Conservation (phyloP, 2,797 vertebrate genomes). For the Fistularia commersonii region DNA sequence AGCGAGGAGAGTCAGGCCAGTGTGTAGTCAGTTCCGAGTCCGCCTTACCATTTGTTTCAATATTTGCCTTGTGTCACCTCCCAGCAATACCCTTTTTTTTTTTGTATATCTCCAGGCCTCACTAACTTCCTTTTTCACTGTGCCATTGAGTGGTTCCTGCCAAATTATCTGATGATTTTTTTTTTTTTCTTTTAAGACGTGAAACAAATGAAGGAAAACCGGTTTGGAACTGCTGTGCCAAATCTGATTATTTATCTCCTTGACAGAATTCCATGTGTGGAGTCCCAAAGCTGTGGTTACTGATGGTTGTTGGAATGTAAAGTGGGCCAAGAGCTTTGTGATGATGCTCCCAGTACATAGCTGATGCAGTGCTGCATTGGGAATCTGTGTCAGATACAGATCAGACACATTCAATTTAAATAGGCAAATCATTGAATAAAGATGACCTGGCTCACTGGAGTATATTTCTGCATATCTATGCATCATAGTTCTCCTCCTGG, state of each 20-base stretch:
- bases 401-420: conserved; percentile 71
- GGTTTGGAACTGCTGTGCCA: conserved; percentile 82
- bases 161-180: neutral
- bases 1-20: too few species aligned
- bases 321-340: conserved; percentile 73
- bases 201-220: conserved; percentile 88
- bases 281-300: conserved; percentile 86
- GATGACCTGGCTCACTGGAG: conserved; percentile 56
- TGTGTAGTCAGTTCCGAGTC: too few species aligned
- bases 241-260: conserved; percentile 96
- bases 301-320: conserved; percentile 74
- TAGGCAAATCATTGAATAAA: conserved; percentile 68
- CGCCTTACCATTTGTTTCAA: neutral
- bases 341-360: conserved; percentile 47
- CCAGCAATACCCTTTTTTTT: neutral
- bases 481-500: conserved; percentile 21
- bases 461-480: conserved; percentile 38
- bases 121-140: neutral
- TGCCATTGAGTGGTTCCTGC: too few species aligned
- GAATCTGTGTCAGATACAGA: conserved; percentile 73
- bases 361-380: conserved; percentile 53
- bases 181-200: neutral
- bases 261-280: conserved; percentile 88
- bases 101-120: neutral
- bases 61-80: neutral